Base-by-base conservation (phyloP, 2,888 invertebrate species). In the Epinotia ramella region DNA sequence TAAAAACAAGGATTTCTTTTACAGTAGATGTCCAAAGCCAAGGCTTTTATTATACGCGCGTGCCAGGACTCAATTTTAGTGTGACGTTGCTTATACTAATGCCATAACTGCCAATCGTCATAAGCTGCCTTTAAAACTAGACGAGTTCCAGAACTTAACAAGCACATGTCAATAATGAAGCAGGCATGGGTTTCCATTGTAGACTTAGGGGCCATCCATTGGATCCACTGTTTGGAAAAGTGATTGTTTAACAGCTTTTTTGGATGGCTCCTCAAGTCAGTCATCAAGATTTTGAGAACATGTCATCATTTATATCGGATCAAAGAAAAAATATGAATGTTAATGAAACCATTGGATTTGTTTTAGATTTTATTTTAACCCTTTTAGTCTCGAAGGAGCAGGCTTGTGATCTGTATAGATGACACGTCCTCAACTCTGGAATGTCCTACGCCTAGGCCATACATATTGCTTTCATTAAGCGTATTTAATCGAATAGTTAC, bases 401-500 rank as follows among this genome's bases (percentile, higher is more conserved):
- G 7, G 59, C 24, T 57, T 4, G 40, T 59, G n/a, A 63, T 28
- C 33, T 40, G 28, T 60, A n/a, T 56, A 6, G 68, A 70, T 44
- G 60, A 20, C 70, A 71, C 33, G 70, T 20, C 40, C 49, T 60
- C 44, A 77, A 18, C 18, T 18, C 91, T 93, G 93, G 93, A 93
- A 92, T 92, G 93, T 91, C 88, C 89, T 77, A 76, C 89, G 88
- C 88, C 88, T 86, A 87, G 85, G 87, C 88, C 88, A 86, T 82
- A 87, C 82, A 89, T 91, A 92, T 92, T 92, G 92, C 91, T 92
- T 88, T 84, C 81, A 81, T 83, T 91, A 91, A 91, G 91, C 92
- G 91, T 90, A 91, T 88, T 88, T 81, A 86, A 89, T 86, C 84
- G 84, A 84, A 89, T 88, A 89, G 88, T 90, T 88, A 92, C 88